Percentiles rank a stretch among this genome's conserved stretches.
These are phyloP conservation scores for Drosophila setosimentum DNA, from an alignment of 2,888 invertebrate species.

Conservation along the genomic window DNA sequence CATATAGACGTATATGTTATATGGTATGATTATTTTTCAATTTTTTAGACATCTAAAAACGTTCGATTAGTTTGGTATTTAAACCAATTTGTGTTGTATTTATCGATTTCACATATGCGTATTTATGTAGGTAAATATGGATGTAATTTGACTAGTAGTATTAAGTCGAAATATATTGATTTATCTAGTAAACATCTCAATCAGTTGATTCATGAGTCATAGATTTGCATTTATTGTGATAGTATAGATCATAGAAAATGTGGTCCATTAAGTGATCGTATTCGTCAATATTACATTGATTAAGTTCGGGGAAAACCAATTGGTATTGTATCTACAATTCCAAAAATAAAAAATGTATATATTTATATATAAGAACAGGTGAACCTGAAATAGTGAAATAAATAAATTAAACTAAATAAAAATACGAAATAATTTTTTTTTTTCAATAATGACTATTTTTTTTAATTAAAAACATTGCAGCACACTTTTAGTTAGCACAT, in stretches of 20 bases:
- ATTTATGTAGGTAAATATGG: constrained; percentile 24
- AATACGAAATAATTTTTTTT: constrained; percentile 18
- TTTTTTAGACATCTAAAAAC: constrained; percentile 45
- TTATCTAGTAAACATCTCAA: constrained; percentile 59
- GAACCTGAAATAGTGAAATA: constrained; percentile 12
- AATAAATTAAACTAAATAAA: constrained; percentile 25
- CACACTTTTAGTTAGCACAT: constrained; percentile 75
- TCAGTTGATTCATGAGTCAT: constrained; percentile 29
- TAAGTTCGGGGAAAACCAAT: constrained; percentile 54
- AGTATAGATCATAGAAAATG: constrained; percentile 76
- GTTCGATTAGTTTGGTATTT: constrained; percentile 39
- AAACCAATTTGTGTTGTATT: constrained; percentile 53
- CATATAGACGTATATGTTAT: constrained; percentile 9
- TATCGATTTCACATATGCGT: constrained; percentile 25
- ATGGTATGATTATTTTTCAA: constrained; percentile 16
- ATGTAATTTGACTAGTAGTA: constrained; percentile 72
- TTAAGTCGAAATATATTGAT: constrained; percentile 58
- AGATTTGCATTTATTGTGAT: constrained; percentile 35
- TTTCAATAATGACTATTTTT: constrained; percentile 58
- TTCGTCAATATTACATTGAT: constrained; percentile 74
- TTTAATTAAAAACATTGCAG: constrained; percentile 73
- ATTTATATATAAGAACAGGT: constrained; percentile 15
- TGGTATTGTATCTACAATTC: constrained; percentile 43
- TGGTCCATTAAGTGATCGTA: constrained; percentile 84
- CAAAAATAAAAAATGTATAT: constrained; percentile 1